Evolutionary conservation across 2,113 vertebrate species (phyloP).

Genomic region (Myrmecophaga tridactyla): DNA sequence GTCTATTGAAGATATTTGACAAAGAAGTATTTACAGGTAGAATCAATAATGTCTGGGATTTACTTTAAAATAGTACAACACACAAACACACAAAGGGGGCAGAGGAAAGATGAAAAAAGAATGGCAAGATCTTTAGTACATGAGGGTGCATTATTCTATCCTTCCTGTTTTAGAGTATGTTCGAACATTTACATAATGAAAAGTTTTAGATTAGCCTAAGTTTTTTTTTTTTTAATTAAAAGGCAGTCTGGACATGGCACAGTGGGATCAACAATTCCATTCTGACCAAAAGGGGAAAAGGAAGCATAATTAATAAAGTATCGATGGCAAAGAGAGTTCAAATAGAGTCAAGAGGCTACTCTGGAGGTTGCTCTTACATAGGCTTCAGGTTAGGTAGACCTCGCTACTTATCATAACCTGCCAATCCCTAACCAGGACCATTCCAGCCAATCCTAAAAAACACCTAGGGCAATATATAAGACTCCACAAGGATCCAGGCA

Average conservation of each 20-base stretch:
- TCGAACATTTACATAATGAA: constrained; percentile 4
- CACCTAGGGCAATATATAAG: too few species aligned
- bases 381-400: too few species aligned
- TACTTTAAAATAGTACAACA: background rate
- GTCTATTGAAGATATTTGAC: background rate
- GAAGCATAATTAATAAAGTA: too few species aligned
- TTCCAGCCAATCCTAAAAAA: too few species aligned
- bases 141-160: background rate
- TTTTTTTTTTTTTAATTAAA: background rate
- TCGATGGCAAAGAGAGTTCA: too few species aligned
- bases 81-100: background rate
- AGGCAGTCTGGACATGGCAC: background rate
- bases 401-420: too few species aligned
- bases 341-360: too few species aligned
- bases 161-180: background rate
- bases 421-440: too few species aligned
- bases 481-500: too few species aligned
- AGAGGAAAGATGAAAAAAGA: background rate
- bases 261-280: too few species aligned
- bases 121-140: background rate
- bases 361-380: too few species aligned
- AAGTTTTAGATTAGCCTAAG: background rate
- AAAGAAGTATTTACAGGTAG: background rate
- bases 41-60: background rate
- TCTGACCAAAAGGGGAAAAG: too few species aligned